Evolutionary conservation across 1,140 invertebrate species (phyloP).

Genomic region (Harlomillsia oculata): DNA sequence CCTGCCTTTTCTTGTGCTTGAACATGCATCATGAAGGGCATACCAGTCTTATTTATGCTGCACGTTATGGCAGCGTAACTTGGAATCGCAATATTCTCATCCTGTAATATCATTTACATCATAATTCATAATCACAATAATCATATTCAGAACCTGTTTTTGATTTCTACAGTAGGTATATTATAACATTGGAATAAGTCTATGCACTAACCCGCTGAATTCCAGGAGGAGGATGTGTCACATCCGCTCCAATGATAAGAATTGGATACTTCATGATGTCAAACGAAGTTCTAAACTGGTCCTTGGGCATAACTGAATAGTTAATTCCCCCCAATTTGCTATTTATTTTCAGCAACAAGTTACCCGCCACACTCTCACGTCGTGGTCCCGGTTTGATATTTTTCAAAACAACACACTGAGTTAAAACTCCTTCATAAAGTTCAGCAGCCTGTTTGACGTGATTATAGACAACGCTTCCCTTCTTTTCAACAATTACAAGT

Average conservation of each 20-base stretch:
- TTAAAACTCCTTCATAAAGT: constrained; percentile 58
- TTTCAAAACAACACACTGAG: constrained; percentile 63
- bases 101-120: no score
- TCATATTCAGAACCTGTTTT: no score
- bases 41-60: constrained; percentile 15
- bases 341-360: constrained; percentile 75
- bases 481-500: constrained; percentile 21
- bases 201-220: constrained; percentile 56
- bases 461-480: constrained; percentile 8
- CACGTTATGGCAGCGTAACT: constrained; percentile 20
- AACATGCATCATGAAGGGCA: constrained; percentile 26
- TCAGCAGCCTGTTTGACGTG: constrained; percentile 43
- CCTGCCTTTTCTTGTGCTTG: constrained; percentile 23
- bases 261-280: constrained; percentile 54
- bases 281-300: constrained; percentile 1
- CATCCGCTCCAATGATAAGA: constrained; percentile 76
- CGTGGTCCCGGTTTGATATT: constrained; percentile 46
- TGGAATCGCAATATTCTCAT: not conserved
- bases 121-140: no score
- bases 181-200: constrained; percentile 7
- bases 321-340: constrained; percentile 77
- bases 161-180: not conserved
- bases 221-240: constrained; percentile 77
- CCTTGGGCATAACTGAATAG: constrained; percentile 46
- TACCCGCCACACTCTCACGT: constrained; percentile 62